Conservation (phyloP, 2,113 vertebrate genomes). For the Benitochromis conjunctus region DNA sequence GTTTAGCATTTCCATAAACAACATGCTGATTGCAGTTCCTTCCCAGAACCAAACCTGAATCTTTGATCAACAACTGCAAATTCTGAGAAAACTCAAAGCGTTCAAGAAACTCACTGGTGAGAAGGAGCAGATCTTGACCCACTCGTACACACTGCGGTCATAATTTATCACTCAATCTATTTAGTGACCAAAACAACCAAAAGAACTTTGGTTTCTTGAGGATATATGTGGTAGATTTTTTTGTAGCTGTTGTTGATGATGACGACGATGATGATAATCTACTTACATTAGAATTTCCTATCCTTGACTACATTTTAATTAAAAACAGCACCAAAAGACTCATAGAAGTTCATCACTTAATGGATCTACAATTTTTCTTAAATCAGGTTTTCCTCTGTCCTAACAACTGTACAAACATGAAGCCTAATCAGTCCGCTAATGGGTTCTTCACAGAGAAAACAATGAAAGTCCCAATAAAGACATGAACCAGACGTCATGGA, state of each 20-base stretch:
- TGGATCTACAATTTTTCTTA: neutral
- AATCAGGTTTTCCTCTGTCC: neutral
- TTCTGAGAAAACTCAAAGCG: neutral
- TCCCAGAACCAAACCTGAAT: neutral
- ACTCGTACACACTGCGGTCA: neutral
- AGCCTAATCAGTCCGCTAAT: neutral
- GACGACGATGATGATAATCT: neutral
- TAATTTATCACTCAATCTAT: neutral
- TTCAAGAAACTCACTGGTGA: neutral
- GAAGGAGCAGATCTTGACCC: neutral
- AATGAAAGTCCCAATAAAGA: conserved; percentile 25
- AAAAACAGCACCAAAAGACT: neutral
- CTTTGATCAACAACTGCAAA: neutral
- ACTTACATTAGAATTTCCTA: neutral
- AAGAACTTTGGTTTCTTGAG: neutral
- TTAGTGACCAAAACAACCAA: neutral
- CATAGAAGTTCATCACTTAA: neutral
- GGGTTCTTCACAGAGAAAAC: conserved; percentile 4
- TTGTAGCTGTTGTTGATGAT: neutral
- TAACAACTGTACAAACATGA: neutral
- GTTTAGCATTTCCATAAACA: neutral
- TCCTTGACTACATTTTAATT: neutral
- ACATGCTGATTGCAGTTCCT: neutral
- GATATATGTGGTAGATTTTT: neutral
- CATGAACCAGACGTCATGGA: conserved; percentile 4